A percentile compares a stretch with the other conserved stretches of the same genome.
Conservation (phyloP, 2,113 vertebrate genomes). For the Oreocharis arfaki region DNA sequence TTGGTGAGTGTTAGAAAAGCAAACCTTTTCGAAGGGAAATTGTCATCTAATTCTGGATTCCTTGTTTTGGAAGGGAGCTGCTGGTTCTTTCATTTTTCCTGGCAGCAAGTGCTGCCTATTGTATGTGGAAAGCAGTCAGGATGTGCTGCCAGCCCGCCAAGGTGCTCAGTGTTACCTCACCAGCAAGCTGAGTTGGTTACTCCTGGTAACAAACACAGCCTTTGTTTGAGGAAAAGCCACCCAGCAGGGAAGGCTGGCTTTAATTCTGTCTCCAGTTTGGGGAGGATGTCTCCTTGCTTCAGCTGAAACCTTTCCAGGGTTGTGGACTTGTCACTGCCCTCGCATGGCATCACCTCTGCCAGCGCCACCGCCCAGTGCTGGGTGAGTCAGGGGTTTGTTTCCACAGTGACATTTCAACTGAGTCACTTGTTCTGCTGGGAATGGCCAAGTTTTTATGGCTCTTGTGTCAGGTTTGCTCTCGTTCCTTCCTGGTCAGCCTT, state of each 20-base stretch:
- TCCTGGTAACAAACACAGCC: background rate
- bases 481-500: background rate
- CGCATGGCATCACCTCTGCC: background rate
- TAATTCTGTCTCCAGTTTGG: background rate
- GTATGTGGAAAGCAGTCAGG: conserved; percentile 37
- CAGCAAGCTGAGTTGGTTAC: background rate
- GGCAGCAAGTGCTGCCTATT: conserved; percentile 45
- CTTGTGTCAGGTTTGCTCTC: background rate
- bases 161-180: background rate
- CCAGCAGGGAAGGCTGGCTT: background rate
- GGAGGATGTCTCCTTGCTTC: background rate
- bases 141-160: background rate
- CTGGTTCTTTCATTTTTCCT: conserved; percentile 37
- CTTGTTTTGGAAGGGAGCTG: conserved; percentile 36
- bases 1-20: background rate
- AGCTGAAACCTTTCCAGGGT: background rate
- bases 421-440: background rate
- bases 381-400: background rate
- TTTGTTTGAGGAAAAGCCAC: background rate
- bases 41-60: background rate
- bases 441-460: background rate
- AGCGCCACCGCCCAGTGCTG: background rate
- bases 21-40: background rate
- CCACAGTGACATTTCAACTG: background rate
- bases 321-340: background rate